Evolutionary conservation across 2,113 vertebrate genomes (phyloP).

Genomic region (Pleuronectes platessa): DNA sequence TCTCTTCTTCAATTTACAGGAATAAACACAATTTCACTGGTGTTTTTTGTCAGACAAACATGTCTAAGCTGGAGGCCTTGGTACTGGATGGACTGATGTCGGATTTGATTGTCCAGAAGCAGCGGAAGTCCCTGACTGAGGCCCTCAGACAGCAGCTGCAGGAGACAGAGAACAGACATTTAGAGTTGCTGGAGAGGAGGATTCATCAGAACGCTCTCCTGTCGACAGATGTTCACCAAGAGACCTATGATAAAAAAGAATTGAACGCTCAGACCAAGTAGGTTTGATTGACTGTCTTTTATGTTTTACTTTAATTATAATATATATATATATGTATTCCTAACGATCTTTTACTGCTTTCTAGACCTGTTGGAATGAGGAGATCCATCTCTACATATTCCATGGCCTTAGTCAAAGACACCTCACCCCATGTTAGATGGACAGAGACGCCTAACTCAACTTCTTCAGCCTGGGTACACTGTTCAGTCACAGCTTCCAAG

Average conservation of each 20-base stretch:
- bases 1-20: not conserved
- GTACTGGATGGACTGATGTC: conserved; percentile 57
- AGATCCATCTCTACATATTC: conserved; percentile 79
- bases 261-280: conserved; percentile 57
- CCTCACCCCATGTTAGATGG: conserved; percentile 49
- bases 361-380: conserved; percentile 50
- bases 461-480: conserved; percentile 71
- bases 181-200: conserved; percentile 73
- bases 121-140: conserved; percentile 72
- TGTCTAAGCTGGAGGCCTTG: conserved; percentile 58
- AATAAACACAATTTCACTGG: not conserved
- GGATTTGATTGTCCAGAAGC: conserved; percentile 68
- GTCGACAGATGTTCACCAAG: conserved; percentile 33
- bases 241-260: conserved; percentile 60
- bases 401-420: conserved; percentile 69
- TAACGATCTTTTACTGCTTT: conserved; percentile 7
- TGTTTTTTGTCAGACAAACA: conserved; percentile 53
- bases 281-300: conserved; percentile 1
- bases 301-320: conserved; percentile 3
- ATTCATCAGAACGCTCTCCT: conserved; percentile 67
- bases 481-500: conserved; percentile 73
- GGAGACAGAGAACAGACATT: conserved; percentile 68
- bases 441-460: conserved; percentile 65
- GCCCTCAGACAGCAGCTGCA: conserved; percentile 73
- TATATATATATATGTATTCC: not conserved